Percentiles rank a stretch among this genome's conserved stretches.
phyloP scores from a whole-genome alignment of 2,113 vertebrate genomes.

The Numenius arquata region DNA sequence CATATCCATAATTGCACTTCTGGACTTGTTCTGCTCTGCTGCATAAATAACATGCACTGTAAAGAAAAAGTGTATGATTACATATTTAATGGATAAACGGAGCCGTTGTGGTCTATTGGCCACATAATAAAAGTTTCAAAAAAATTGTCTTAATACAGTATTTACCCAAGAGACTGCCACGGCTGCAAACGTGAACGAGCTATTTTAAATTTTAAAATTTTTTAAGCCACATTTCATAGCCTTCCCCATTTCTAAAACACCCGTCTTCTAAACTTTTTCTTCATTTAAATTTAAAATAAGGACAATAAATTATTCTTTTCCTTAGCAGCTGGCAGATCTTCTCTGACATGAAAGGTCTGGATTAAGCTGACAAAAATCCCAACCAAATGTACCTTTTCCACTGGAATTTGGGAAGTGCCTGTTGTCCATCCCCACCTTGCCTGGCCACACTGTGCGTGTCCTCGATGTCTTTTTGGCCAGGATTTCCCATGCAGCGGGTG shows the following conservation, averaged over 20 bases:
- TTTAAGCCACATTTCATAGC: slow-evolving; percentile 13
- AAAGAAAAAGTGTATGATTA: slow-evolving; percentile 59
- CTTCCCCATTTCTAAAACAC: slow-evolving; percentile 7
- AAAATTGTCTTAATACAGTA: slow-evolving; percentile 54
- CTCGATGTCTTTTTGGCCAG: accelerated
- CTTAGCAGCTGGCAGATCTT: slow-evolving; percentile 32
- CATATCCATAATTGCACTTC: slow-evolving; percentile 52
- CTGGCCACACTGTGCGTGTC: background rate
- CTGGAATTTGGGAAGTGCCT: background rate
- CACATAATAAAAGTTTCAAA: slow-evolving; percentile 56
- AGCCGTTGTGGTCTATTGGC: slow-evolving; percentile 49
- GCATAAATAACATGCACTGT: slow-evolving; percentile 61
- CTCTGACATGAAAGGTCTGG: slow-evolving; percentile 1
- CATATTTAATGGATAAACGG: slow-evolving; percentile 62
- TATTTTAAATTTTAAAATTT: slow-evolving; percentile 1
- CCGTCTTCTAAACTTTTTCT: background rate
- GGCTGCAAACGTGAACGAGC: slow-evolving; percentile 3
- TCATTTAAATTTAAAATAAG: slow-evolving; percentile 64
- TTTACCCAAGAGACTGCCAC: slow-evolving; percentile 31
- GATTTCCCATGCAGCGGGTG: background rate
- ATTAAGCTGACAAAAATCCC: background rate
- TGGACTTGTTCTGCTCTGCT: slow-evolving; percentile 63
- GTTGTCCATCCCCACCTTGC: background rate
- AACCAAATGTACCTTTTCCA: background rate
- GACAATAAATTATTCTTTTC: slow-evolving; percentile 41